Evolutionary conservation across 2,888 invertebrate genomes (phyloP).

Genomic region (Drosophila neotestacea): DNA sequence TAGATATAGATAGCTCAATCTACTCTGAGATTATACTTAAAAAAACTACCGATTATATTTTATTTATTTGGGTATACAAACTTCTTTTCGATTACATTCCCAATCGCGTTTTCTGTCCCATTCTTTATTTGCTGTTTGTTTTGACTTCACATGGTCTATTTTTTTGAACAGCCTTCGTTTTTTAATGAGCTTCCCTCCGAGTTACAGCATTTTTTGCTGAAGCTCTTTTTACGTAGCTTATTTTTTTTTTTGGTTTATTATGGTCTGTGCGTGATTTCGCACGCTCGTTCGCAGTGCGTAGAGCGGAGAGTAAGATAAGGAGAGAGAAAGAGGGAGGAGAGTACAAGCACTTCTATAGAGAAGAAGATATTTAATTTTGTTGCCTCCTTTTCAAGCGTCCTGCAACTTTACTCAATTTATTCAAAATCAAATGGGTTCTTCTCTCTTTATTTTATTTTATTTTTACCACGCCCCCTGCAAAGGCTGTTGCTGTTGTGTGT

Average conservation of each 20-base stretch:
- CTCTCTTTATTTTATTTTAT: constrained; percentile 56
- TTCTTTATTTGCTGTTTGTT: background rate
- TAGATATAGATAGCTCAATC: no score
- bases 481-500: constrained; percentile 4
- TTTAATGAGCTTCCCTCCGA: constrained; percentile 68
- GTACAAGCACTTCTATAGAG: constrained; percentile 6
- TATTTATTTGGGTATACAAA: background rate
- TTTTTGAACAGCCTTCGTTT: constrained; percentile 40
- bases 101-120: background rate
- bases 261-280: constrained; percentile 67
- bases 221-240: constrained; percentile 46
- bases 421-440: constrained; percentile 81
- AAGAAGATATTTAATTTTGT: constrained; percentile 71
- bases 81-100: background rate
- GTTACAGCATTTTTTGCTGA: constrained; percentile 21
- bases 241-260: constrained; percentile 42
- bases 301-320: background rate
- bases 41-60: no score
- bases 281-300: constrained; percentile 61
- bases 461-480: constrained; percentile 37
- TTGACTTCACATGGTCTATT: constrained; percentile 14
- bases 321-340: background rate
- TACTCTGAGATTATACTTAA: no score
- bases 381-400: constrained; percentile 40
- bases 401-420: constrained; percentile 78